A percentile compares a stretch with the other conserved stretches of the same genome.
Conservation (phyloP, 2,113 vertebrate genomes). For the Enhydra lutris region DNA sequence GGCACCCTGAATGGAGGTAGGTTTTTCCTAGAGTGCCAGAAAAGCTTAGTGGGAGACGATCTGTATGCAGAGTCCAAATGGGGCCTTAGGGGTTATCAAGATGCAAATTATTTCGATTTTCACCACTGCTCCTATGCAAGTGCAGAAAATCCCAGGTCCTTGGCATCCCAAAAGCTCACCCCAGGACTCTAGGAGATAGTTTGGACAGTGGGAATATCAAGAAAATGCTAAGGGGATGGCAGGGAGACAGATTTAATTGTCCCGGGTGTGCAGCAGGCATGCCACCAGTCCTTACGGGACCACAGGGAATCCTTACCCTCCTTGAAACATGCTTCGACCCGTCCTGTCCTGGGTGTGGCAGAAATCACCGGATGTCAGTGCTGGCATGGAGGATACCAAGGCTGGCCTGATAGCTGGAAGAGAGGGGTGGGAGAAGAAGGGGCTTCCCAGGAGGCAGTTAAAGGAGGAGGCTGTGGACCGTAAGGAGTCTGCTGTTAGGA, state of each 20-base stretch:
- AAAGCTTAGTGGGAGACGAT: background rate
- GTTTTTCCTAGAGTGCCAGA: background rate
- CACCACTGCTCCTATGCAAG: background rate
- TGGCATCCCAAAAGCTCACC: accelerated
- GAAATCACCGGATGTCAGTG: background rate
- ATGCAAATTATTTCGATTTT: background rate
- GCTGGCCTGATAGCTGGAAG: background rate
- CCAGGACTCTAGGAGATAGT: background rate
- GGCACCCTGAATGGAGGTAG: background rate
- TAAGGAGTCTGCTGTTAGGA: background rate
- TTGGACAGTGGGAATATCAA: background rate
- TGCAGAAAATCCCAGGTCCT: background rate
- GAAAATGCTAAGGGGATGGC: background rate
- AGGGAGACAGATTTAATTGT: background rate
- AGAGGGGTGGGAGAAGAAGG: background rate
- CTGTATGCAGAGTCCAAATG: background rate
- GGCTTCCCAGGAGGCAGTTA: background rate
- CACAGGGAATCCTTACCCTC: background rate
- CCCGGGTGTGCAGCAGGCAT: too few relatives aligned
- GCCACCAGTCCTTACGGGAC: background rate
- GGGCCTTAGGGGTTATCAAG: background rate
- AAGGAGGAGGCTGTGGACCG: background rate
- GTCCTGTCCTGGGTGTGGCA: background rate
- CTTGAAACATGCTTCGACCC: background rate
- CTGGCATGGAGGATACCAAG: too few relatives aligned